A percentile compares a stretch with the other conserved stretches of the same genome.
Conservation (phyloP, 2,888 invertebrate species). For the Julus scanicus region DNA sequence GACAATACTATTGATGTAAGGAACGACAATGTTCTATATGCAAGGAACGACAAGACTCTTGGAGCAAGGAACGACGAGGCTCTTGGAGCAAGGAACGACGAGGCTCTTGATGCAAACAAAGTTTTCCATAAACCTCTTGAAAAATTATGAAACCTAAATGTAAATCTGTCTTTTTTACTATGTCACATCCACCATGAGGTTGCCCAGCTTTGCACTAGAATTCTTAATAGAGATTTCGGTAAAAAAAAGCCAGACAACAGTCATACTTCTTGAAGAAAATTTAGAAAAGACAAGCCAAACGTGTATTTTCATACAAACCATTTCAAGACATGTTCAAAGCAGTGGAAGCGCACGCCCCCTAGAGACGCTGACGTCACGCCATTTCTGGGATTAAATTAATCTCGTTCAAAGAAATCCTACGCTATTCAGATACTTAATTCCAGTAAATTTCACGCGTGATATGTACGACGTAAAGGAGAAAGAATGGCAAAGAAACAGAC, state of each 20-base stretch:
- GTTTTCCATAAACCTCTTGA: not conserved
- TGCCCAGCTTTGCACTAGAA: not conserved
- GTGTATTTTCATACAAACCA: not conserved
- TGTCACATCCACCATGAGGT: not conserved
- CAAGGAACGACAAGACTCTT: not conserved
- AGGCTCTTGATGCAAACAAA: not conserved
- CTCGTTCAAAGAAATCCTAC: not conserved
- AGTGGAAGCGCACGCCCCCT: not conserved
- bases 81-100: not conserved
- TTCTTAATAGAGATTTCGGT: not conserved
- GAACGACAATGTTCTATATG: not conserved
- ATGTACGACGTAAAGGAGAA: not conserved
- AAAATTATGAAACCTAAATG: not conserved
- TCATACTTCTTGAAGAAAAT: not conserved
- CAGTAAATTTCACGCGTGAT: not conserved
- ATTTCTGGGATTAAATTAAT: constrained; percentile 22
- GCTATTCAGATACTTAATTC: constrained; percentile 1
- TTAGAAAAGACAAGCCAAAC: not conserved
- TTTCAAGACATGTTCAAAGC: not conserved
- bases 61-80: not conserved
- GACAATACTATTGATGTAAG: not conserved
- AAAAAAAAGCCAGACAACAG: not conserved
- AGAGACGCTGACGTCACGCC: not conserved
- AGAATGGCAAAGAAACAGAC: constrained; percentile 10
- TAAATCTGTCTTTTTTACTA: not conserved